Base-by-base conservation (phyloP, 2,888 invertebrate species). In the Schrankia costaestrigalis region DNA sequence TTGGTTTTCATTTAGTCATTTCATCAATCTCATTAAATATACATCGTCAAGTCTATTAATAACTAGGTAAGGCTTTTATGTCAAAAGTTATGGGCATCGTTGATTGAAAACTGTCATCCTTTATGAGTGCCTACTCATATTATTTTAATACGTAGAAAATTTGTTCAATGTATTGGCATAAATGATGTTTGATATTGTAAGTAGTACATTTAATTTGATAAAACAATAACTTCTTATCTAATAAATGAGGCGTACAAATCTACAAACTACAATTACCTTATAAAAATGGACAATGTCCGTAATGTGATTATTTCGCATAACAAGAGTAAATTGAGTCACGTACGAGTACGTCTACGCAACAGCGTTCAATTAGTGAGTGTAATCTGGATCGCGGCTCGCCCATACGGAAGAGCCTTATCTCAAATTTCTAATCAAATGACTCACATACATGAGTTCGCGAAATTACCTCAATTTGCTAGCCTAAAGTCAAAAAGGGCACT, bases 361-460 rank as follows among this genome's bases (percentile, higher is more conserved):
- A 46, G 54, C 51, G 55, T 70, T 71, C 78, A 81, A 80, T 80
- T 79, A 80, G 78, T 69, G 64, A 66, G 51, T 26, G 35, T 46
- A 41, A 77, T 78, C 78, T 69, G 62, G 67, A 69, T 62, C 71
- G 64, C 67, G 56, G 63, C 77, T 66, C 74, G 60, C 80, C 76
- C 79, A 78, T 80, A 78, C 78, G 76, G 78, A 77, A 77, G 71
- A 63, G 49, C 57, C 64, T 73, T 79, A 80, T 82, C 81, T 71
- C 37, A 68, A 78, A 77, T 81, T 81, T 82, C 82, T 79, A 73
- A 82, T 81, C 82, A 77, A 46, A 42, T 76, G 74, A 75, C 64
- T 78, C 77, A 75, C 55, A 70, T 69, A 50, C 41, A 50, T 52
- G 63, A 57, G 67, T 72, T 67, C 68, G 77, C 77, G 53, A 78